Conservation (phyloP, 2,113 vertebrate species). For the Lamprotornis superbus region DNA sequence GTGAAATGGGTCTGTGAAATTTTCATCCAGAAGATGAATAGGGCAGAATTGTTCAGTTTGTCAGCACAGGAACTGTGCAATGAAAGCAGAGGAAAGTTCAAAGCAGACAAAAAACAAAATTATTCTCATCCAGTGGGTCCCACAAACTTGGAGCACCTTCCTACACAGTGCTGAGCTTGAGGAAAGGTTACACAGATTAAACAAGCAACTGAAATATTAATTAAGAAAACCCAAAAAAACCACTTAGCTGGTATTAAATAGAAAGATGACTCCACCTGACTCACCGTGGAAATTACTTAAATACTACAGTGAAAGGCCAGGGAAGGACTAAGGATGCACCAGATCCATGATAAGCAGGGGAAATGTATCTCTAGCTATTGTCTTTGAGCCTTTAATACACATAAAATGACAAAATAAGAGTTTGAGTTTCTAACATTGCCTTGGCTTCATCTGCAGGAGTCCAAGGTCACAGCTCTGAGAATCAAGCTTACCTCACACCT, state of each 20-base stretch:
- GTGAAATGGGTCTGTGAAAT: neutral
- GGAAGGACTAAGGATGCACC: neutral
- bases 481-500: neutral
- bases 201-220: neutral
- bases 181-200: neutral
- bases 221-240: neutral
- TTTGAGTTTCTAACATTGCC: neutral
- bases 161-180: neutral
- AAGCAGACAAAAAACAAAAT: neutral
- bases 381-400: neutral
- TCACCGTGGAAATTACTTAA: neutral
- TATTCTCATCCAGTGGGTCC: neutral
- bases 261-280: neutral
- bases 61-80: neutral
- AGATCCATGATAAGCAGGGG: neutral
- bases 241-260: neutral
- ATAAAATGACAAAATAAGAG: neutral
- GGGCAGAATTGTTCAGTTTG: neutral
- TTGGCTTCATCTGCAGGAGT: neutral
- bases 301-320: neutral
- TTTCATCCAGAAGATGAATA: neutral
- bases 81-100: neutral
- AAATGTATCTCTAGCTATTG: neutral
- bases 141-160: neutral
- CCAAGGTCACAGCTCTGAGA: neutral